Conservation (phyloP, 2,113 vertebrate species). For the Pica pica region DNA sequence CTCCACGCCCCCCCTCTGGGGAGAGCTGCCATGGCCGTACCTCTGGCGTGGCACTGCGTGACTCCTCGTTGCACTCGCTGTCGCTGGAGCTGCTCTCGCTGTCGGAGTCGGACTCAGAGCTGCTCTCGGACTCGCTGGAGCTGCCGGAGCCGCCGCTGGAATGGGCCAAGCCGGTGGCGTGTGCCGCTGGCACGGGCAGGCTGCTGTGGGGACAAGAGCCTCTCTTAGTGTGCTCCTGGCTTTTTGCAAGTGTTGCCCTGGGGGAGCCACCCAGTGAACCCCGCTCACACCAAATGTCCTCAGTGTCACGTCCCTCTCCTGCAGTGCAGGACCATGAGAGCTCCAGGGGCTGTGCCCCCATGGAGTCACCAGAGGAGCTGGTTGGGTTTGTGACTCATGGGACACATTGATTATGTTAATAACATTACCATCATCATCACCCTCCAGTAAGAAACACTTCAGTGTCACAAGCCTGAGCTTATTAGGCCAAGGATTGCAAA, state of each 20-base stretch:
- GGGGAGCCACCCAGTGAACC: neutral
- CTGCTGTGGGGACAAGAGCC: conserved; percentile 59
- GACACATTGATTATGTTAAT: neutral
- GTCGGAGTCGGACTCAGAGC: conserved; percentile 91
- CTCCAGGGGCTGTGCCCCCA: rapidly evolving
- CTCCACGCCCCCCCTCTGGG: rapidly evolving
- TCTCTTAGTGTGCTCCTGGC: neutral
- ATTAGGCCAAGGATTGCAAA: conserved; percentile 20
- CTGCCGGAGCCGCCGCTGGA: conserved; percentile 83
- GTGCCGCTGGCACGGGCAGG: conserved; percentile 52
- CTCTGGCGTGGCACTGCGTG: conserved; percentile 87
- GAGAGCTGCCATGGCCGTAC: conserved; percentile 48
- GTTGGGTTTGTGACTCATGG: neutral
- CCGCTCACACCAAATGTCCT: rapidly evolving
- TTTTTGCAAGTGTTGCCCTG: neutral
- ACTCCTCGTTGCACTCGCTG: conserved; percentile 87
- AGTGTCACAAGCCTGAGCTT: neutral
- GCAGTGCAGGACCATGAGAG: rapidly evolving
- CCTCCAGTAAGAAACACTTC: neutral
- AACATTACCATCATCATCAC: neutral
- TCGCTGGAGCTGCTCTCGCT: conserved; percentile 93
- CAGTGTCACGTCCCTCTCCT: neutral
- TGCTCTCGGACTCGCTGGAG: conserved; percentile 95
- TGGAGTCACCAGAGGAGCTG: neutral
- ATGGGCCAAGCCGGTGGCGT: conserved; percentile 43